Percentiles rank a stretch among this genome's conserved stretches.
Evolutionary conservation across 2,113 vertebrate genomes (phyloP).

Genomic region (Gambusia affinis): DNA sequence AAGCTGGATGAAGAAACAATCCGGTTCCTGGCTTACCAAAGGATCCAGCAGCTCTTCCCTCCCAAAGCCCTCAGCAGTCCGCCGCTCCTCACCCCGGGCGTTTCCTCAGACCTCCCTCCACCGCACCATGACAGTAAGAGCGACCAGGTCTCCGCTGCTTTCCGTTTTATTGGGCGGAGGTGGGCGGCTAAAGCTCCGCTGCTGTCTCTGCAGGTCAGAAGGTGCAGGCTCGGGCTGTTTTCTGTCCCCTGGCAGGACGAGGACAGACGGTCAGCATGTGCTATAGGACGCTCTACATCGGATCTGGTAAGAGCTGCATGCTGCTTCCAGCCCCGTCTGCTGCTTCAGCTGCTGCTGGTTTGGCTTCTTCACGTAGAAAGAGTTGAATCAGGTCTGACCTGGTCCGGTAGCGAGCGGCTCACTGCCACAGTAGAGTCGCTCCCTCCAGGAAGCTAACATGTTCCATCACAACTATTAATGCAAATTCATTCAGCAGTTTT

Average conservation of each 20-base stretch:
- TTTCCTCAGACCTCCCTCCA: slow-evolving; percentile 69
- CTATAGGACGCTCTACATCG: slow-evolving; percentile 96
- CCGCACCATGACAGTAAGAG: slow-evolving; percentile 81
- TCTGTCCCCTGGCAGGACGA: slow-evolving; percentile 91
- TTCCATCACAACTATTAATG: too few relatives aligned
- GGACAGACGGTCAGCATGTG: slow-evolving; percentile 93
- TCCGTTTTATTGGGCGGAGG: not conserved
- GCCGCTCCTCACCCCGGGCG: slow-evolving; percentile 64
- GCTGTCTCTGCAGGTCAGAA: slow-evolving; percentile 81
- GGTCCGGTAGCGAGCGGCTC: too few relatives aligned
- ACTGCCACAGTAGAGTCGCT: too few relatives aligned
- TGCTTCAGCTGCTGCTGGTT: not conserved
- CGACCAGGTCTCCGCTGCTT: not conserved
- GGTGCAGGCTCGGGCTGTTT: slow-evolving; percentile 92
- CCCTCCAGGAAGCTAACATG: too few relatives aligned
- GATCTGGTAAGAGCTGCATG: slow-evolving; percentile 85
- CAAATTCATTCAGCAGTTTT: too few relatives aligned
- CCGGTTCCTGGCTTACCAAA: slow-evolving; percentile 94
- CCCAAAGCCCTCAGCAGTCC: slow-evolving; percentile 83
- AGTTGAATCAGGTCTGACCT: too few relatives aligned
- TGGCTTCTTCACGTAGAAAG: not conserved
- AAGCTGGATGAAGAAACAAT: slow-evolving; percentile 92
- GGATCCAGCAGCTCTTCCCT: slow-evolving; percentile 94
- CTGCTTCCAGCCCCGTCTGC: not conserved
- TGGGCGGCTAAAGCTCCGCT: not conserved